phyloP scores from a whole-genome alignment of 2,113 vertebrate genomes.

The human region GRCh38 chr1:90007001-90007500 shows the following conservation, averaged over 20 bases:
- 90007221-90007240: slow-evolving; percentile 85
- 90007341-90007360: slow-evolving; percentile 94
- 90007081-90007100: slow-evolving; percentile 79
- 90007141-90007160: slow-evolving; percentile 85
- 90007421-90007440: slow-evolving; percentile 93
- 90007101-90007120: slow-evolving; percentile 80
- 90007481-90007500: slow-evolving; percentile 93
- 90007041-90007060: slow-evolving; percentile 81
- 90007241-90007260: slow-evolving; percentile 90
- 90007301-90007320: slow-evolving; percentile 93
- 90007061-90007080: slow-evolving; percentile 67
- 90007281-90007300: slow-evolving; percentile 91
- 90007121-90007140: slow-evolving; percentile 81
- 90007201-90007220: slow-evolving; percentile 80
- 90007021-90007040: slow-evolving; percentile 89
- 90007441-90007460: slow-evolving; percentile 93
- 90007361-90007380: slow-evolving; percentile 93
- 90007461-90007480: slow-evolving; percentile 91
- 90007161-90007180: slow-evolving; percentile 87
- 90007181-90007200: slow-evolving; percentile 89
- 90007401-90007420: slow-evolving; percentile 94
- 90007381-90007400: slow-evolving; percentile 92
- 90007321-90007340: slow-evolving; percentile 92
- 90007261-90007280: slow-evolving; percentile 91
- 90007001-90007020: slow-evolving; percentile 83